Evolutionary conservation across 2,888 invertebrate genomes (phyloP).

Genomic region (Cerastis rubricosa): DNA sequence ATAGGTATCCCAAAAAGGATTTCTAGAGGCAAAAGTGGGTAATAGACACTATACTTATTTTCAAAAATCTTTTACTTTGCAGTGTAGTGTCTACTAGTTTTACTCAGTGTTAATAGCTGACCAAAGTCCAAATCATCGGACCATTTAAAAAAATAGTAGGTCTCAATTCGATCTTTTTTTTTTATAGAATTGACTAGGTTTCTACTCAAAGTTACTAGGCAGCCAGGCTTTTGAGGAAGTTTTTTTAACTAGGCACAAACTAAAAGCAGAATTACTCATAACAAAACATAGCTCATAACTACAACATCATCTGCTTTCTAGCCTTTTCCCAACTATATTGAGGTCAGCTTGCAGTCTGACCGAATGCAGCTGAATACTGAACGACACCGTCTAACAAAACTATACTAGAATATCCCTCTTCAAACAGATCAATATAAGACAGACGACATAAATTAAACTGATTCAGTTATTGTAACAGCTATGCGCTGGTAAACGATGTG

Average conservation of each 20-base stretch:
- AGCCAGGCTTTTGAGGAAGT: background rate
- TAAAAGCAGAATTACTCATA: background rate
- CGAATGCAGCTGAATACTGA: no score
- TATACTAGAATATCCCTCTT: background rate
- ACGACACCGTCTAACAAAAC: background rate
- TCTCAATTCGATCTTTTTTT: background rate
- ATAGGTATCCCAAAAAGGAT: background rate
- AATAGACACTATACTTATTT: background rate
- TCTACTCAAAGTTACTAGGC: background rate
- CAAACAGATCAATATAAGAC: constrained; percentile 26
- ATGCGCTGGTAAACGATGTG: constrained; percentile 28
- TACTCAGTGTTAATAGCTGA: background rate
- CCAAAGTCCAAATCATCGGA: background rate
- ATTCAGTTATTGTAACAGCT: constrained; percentile 41
- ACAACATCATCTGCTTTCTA: background rate
- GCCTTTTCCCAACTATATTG: no score
- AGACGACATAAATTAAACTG: constrained; percentile 32
- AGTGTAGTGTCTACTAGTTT: background rate
- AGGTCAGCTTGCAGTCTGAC: no score
- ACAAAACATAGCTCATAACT: background rate
- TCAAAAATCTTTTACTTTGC: background rate
- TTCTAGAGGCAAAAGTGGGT: background rate
- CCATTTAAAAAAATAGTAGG: background rate
- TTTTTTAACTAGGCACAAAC: background rate
- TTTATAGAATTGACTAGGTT: background rate